These are phyloP conservation scores for Zaprionus camerounensis DNA, from an alignment of 1,140 invertebrate species.

Conservation along the genomic window DNA sequence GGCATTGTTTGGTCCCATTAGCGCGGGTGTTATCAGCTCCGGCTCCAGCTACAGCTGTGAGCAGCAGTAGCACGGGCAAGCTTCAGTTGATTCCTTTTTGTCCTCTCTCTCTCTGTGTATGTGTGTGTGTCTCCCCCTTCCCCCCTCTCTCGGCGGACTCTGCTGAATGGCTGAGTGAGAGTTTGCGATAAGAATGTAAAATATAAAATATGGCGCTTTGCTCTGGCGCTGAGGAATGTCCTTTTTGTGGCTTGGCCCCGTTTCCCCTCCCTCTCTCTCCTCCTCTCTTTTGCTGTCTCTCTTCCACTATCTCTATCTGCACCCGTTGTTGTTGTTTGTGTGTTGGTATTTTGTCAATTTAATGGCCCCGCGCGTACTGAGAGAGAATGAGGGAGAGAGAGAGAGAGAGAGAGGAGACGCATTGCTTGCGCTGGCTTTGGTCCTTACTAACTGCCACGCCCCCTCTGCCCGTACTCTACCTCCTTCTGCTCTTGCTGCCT, in stretches of 20 bases:
- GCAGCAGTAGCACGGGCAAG: conserved; percentile 25
- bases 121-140: conserved; percentile 14
- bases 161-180: conserved; percentile 82
- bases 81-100: conserved; percentile 66
- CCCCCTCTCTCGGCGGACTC: conserved; percentile 8
- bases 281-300: conserved; percentile 10
- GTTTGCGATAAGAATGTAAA: conserved; percentile 84
- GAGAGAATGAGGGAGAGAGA: background rate
- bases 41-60: conserved; percentile 46
- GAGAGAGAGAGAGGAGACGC: conserved; percentile 31
- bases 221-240: conserved; percentile 79
- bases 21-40: conserved; percentile 82
- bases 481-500: background rate
- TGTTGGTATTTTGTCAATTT: conserved; percentile 83
- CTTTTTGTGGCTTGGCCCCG: conserved; percentile 69
- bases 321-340: conserved; percentile 44
- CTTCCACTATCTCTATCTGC: conserved; percentile 43
- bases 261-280: background rate
- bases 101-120: conserved; percentile 7
- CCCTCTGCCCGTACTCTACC: background rate
- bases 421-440: conserved; percentile 20
- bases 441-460: conserved; percentile 7
- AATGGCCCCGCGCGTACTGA: conserved; percentile 64
- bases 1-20: conserved; percentile 84
- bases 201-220: conserved; percentile 82